phyloP scores from a whole-genome alignment of 2,888 invertebrate species.

The Caenorhabditis sulstoni region DNA sequence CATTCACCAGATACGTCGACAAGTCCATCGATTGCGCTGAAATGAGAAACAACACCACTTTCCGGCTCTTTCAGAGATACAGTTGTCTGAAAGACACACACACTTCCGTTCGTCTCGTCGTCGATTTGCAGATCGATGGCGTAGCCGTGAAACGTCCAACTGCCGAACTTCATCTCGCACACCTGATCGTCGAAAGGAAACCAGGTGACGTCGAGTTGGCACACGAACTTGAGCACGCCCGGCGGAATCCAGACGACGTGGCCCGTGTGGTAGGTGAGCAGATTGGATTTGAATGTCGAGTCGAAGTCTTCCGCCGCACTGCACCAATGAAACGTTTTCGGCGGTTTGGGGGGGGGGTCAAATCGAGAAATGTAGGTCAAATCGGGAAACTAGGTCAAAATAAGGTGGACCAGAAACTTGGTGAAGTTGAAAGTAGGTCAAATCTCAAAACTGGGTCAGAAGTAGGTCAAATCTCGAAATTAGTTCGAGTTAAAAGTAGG shows the following conservation, averaged over 20 bases:
- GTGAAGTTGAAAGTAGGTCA: no score
- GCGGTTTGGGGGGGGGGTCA: no score
- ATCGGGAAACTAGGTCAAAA: no score
- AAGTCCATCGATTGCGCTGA: slow-evolving; percentile 74
- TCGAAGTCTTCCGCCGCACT: slow-evolving; percentile 75
- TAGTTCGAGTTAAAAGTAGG: no score
- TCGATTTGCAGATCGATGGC: slow-evolving; percentile 87
- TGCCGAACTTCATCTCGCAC: slow-evolving; percentile 81
- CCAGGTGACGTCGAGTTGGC: slow-evolving; percentile 69
- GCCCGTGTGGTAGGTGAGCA: slow-evolving; percentile 72
- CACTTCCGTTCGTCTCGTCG: slow-evolving; percentile 63
- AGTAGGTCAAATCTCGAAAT: not conserved
- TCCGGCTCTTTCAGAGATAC: no score
- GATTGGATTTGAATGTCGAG: slow-evolving; percentile 72
- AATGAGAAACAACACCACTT: no score
- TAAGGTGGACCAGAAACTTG: no score
- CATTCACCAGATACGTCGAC: slow-evolving; percentile 74
- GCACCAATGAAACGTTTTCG: no score
- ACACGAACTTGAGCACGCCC: slow-evolving; percentile 72
- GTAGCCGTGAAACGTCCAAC: slow-evolving; percentile 97
- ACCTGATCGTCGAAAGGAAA: slow-evolving; percentile 97
- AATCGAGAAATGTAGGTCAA: no score
- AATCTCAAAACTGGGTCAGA: no score
- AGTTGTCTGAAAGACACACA: no score
- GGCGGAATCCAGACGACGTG: slow-evolving; percentile 78